phyloP scores from a whole-genome alignment of 1,140 invertebrate genomes.

The Ceratina australensis region DNA sequence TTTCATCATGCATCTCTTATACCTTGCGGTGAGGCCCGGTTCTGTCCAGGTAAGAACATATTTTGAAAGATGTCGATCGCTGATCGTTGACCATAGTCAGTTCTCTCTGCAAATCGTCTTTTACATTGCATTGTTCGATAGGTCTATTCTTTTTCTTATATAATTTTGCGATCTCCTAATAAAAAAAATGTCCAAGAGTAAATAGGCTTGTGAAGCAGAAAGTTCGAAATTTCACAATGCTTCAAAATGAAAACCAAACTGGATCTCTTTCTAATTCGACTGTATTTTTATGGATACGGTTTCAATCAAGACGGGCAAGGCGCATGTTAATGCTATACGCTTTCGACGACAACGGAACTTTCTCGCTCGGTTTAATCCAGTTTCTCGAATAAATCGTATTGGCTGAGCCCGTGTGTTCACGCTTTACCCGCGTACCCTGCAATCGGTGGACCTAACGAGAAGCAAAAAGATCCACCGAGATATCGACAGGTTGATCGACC shows the following conservation, averaged over 20 bases:
- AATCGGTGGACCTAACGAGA: not conserved
- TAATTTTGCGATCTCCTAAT: not conserved
- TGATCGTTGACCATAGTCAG: not conserved
- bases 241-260: not conserved
- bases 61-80: constrained; percentile 14
- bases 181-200: not conserved
- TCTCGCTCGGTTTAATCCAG: constrained; percentile 76
- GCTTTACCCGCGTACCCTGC: constrained; percentile 23
- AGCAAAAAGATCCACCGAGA: not conserved
- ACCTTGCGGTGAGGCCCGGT: constrained; percentile 18
- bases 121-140: not conserved
- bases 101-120: not conserved
- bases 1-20: constrained; percentile 48
- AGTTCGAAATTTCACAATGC: not conserved
- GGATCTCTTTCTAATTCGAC: constrained; percentile 25
- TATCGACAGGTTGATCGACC: constrained; percentile 27
- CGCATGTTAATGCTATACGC: constrained; percentile 58
- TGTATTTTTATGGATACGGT: constrained; percentile 35
- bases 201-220: not conserved
- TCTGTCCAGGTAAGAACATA: not conserved
- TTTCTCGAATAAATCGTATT: constrained; percentile 75
- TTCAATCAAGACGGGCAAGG: constrained; percentile 48
- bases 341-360: constrained; percentile 76
- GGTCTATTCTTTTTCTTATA: not conserved
- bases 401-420: constrained; percentile 1